phyloP scores from a whole-genome alignment of 2,797 vertebrate genomes.

The Dendrocincla tyrannina region DNA sequence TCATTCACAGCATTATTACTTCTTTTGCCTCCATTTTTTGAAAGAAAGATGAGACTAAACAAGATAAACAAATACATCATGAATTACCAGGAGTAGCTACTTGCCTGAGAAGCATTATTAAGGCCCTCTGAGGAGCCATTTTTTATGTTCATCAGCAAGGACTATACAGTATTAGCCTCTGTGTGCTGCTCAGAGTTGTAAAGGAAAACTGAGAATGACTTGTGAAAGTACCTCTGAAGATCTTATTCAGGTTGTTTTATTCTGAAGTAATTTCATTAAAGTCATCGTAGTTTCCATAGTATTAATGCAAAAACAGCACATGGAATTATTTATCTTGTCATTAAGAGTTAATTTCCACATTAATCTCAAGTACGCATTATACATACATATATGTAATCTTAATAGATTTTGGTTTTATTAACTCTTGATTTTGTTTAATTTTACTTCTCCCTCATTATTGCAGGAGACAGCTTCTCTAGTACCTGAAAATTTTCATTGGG shows the following conservation, averaged over 20 bases:
- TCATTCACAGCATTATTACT: background rate
- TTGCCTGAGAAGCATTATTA: background rate
- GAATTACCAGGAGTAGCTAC: background rate
- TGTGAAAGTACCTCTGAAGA: background rate
- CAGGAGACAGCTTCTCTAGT: background rate
- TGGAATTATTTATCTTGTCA: background rate
- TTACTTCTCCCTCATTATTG: background rate
- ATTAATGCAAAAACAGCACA: background rate
- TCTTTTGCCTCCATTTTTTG: background rate
- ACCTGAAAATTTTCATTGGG: background rate
- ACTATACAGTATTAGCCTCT: background rate
- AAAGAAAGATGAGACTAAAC: background rate
- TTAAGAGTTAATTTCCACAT: background rate
- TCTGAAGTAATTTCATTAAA: background rate
- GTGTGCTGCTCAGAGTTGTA: background rate
- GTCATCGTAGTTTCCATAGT: background rate
- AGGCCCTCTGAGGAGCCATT: background rate
- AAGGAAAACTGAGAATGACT: background rate
- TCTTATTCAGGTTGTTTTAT: background rate
- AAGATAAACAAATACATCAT: background rate
- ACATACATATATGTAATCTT: background rate
- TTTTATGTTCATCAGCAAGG: background rate
- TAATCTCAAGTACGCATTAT: background rate
- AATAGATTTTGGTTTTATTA: background rate
- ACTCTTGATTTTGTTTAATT: background rate